phyloP scores from a whole-genome alignment of 2,888 invertebrate species.

The Agriopis aurantiaria region DNA sequence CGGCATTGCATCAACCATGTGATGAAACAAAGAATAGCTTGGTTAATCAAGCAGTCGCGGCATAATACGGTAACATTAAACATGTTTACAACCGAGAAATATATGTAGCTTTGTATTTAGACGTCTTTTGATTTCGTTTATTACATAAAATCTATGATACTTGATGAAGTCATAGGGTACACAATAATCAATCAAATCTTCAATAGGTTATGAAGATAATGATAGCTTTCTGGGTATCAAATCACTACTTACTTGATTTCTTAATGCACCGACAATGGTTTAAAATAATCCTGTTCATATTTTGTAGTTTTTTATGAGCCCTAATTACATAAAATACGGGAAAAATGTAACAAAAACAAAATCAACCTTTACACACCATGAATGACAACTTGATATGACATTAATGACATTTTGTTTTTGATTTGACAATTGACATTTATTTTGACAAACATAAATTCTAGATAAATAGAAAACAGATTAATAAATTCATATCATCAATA shows the following conservation, averaged over 20 bases:
- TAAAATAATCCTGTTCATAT: conserved; percentile 77
- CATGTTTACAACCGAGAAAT: not conserved
- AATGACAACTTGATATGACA: conserved; percentile 43
- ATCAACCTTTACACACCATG: conserved; percentile 81
- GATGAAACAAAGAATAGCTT: conserved; percentile 39
- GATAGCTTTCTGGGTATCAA: not conserved
- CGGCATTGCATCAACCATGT: conserved; percentile 56
- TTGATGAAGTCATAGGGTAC: conserved; percentile 59
- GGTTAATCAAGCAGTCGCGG: not conserved
- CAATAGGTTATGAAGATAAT: conserved; percentile 60
- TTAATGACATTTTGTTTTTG: conserved; percentile 8
- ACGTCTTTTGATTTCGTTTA: conserved; percentile 32
- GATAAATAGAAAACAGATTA: too few species aligned
- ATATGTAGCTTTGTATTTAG: conserved; percentile 5
- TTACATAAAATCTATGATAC: conserved; percentile 54
- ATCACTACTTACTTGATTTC: conserved; percentile 73
- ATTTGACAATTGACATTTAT: not conserved
- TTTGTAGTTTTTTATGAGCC: conserved; percentile 56
- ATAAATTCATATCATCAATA: too few species aligned
- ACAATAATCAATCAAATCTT: conserved; percentile 69
- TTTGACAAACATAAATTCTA: not conserved
- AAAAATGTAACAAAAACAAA: conserved; percentile 79
- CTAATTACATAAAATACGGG: conserved; percentile 60
- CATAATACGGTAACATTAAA: not conserved
- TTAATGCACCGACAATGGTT: conserved; percentile 74